A percentile compares a stretch with the other conserved stretches of the same genome.
phyloP scores from a whole-genome alignment of 2,113 vertebrate species.

The Vireo altiloquus region DNA sequence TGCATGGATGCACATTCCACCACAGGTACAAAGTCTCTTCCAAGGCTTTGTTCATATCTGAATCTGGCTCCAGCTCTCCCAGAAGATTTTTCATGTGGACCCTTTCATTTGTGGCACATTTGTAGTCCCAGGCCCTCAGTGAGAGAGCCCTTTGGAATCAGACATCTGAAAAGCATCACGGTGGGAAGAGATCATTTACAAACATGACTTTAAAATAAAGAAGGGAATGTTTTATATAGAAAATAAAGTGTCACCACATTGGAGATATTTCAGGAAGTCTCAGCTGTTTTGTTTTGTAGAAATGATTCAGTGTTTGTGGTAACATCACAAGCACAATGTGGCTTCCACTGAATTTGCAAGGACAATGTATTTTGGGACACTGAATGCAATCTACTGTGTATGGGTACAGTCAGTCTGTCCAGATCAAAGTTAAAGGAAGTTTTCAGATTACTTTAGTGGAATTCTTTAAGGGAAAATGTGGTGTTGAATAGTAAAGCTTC shows the following conservation, averaged over 20 bases:
- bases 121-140: not conserved
- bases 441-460: not conserved
- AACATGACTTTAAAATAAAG: not conserved
- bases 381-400: not conserved
- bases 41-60: not conserved
- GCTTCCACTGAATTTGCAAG: not conserved
- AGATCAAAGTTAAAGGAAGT: not conserved
- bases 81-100: not conserved
- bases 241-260: not conserved
- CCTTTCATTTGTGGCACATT: not conserved
- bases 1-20: not conserved
- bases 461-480: not conserved
- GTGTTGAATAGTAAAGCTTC: not conserved
- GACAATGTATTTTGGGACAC: not conserved
- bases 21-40: not conserved
- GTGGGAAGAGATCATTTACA: not conserved
- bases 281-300: not conserved
- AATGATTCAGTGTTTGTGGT: not conserved
- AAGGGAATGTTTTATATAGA: not conserved
- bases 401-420: not conserved
- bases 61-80: not conserved
- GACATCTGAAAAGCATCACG: not conserved
- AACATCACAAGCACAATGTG: not conserved
- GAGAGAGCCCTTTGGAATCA: not conserved
- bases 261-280: not conserved